Percentiles rank a stretch among this genome's conserved stretches.
Evolutionary conservation across 2,797 vertebrate species (phyloP).

Genomic region (Arrhamphus sclerolepis): DNA sequence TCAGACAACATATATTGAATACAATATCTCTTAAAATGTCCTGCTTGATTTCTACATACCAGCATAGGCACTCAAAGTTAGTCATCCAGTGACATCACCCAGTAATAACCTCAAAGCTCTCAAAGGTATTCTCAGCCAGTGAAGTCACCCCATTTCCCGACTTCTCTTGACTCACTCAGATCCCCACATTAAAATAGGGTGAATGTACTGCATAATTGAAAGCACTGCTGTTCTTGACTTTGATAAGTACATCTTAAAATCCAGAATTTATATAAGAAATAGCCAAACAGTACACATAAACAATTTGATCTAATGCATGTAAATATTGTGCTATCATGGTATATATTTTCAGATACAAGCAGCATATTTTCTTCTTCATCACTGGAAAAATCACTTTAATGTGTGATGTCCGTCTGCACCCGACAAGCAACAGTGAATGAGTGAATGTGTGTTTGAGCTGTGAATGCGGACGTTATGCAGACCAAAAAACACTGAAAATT

Average conservation of each 20-base stretch:
- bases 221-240: not conserved
- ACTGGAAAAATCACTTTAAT: too few relatives aligned
- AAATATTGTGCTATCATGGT: too few relatives aligned
- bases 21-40: slow-evolving; percentile 13
- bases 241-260: not conserved
- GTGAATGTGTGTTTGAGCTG: too few relatives aligned
- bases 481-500: too few relatives aligned
- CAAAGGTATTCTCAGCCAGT: slow-evolving; percentile 44
- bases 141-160: slow-evolving; percentile 62
- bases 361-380: too few relatives aligned
- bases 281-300: not conserved
- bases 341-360: too few relatives aligned
- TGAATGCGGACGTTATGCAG: too few relatives aligned
- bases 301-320: not conserved
- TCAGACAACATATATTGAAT: slow-evolving; percentile 13
- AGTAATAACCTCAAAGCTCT: slow-evolving; percentile 24
- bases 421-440: too few relatives aligned
- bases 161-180: slow-evolving; percentile 23
- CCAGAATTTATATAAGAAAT: not conserved
- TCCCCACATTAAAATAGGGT: not conserved
- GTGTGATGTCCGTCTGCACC: too few relatives aligned
- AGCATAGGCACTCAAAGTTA: slow-evolving; percentile 30
- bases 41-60: slow-evolving; percentile 22
- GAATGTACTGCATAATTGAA: not conserved
- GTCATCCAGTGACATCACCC: slow-evolving; percentile 61